Evolutionary conservation across 64 coral and sea anemone genomes (phyloP).

Genomic region (Montipora foliosa): DNA sequence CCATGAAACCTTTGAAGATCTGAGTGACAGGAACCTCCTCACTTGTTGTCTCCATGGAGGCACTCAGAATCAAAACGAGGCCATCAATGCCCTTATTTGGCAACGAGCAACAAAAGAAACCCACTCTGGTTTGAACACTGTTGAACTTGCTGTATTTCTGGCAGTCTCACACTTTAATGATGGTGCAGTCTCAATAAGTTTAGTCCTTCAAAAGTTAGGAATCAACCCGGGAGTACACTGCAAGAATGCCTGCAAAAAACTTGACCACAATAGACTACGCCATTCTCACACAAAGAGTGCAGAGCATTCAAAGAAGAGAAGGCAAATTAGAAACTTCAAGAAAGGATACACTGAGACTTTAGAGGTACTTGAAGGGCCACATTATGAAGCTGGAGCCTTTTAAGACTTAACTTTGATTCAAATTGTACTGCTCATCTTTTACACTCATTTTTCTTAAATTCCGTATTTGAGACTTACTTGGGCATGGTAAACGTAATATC

Average conservation of each 20-base stretch:
- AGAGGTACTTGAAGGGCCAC: constrained; percentile 22
- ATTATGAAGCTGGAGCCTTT: constrained; percentile 74
- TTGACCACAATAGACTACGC: constrained; percentile 49
- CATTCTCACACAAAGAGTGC: constrained; percentile 59
- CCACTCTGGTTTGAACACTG: constrained; percentile 48
- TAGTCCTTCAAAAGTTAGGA: constrained; percentile 56
- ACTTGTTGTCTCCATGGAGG: constrained; percentile 54
- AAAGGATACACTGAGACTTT: constrained; percentile 64
- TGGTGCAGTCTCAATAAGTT: constrained; percentile 29
- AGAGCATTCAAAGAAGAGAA: constrained; percentile 48
- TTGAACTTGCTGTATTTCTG: constrained; percentile 64
- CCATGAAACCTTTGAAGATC: constrained; percentile 24
- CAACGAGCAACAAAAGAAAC: constrained; percentile 65
- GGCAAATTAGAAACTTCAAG: constrained; percentile 49
- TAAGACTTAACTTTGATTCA: not conserved
- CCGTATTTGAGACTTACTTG: constrained; percentile 26
- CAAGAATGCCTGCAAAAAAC: constrained; percentile 49
- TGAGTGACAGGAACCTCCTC: constrained; percentile 44
- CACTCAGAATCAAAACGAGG: constrained; percentile 78
- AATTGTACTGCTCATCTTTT: constrained; percentile 19
- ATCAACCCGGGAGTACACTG: constrained; percentile 49
- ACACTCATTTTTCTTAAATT: constrained; percentile 53
- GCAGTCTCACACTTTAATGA: constrained; percentile 58
- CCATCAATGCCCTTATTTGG: constrained; percentile 74
- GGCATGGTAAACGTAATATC: constrained; percentile 35